A percentile compares a stretch with the other conserved stretches of the same genome.
Evolutionary conservation across 2,113 vertebrate species (phyloP).

Genomic region (Notothenia rossii): DNA sequence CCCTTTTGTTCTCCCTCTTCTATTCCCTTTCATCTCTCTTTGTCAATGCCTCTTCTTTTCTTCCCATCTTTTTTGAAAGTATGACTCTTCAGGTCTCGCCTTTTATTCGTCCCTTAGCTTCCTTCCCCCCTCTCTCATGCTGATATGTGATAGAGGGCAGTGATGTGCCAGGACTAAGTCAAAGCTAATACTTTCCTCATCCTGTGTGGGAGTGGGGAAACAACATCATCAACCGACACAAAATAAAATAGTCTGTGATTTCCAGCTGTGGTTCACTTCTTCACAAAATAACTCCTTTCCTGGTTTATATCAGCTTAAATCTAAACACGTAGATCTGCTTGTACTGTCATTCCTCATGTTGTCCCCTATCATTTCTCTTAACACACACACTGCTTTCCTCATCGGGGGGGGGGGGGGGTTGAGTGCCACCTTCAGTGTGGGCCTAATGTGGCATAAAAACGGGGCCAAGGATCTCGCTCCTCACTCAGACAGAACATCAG

Average conservation of each 20-base stretch:
- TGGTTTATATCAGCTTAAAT: constrained; percentile 26
- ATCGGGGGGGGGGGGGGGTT: constrained; percentile 4
- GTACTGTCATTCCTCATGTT: neutral
- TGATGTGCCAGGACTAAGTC: constrained; percentile 51
- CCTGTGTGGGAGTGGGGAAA: constrained; percentile 30
- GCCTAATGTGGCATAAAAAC: constrained; percentile 76
- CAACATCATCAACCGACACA: constrained; percentile 36
- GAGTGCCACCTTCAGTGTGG: constrained; percentile 55
- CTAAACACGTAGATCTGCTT: constrained; percentile 7
- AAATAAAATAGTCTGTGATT: constrained; percentile 27
- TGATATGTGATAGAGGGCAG: constrained; percentile 50
- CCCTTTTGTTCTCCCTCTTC: constrained; percentile 30
- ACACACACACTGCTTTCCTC: constrained; percentile 12
- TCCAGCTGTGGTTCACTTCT: constrained; percentile 21
- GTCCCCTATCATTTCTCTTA: neutral
- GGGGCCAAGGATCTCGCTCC: constrained; percentile 63
- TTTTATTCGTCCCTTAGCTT: constrained; percentile 25
- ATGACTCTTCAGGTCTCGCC: neutral
- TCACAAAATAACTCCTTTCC: constrained; percentile 1
- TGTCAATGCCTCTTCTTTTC: constrained; percentile 21
- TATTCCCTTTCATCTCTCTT: constrained; percentile 21
- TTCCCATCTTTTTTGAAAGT: constrained; percentile 10
- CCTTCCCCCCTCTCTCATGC: constrained; percentile 1
- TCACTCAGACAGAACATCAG: constrained; percentile 55
- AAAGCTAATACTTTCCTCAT: constrained; percentile 58